phyloP scores from a whole-genome alignment of 2,888 invertebrate species.

The Coleophora flavipennella region DNA sequence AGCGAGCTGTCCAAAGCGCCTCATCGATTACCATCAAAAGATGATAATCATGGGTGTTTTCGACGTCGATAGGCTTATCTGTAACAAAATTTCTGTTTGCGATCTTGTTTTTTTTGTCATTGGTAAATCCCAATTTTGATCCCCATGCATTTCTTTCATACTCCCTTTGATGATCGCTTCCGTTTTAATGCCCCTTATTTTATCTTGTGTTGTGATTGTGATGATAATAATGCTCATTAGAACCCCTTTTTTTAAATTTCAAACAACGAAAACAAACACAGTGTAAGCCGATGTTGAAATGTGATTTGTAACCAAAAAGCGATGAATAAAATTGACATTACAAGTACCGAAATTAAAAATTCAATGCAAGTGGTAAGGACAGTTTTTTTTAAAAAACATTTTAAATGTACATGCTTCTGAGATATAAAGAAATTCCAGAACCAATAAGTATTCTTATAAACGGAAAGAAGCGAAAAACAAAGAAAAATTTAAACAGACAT shows the following conservation, averaged over 20 bases:
- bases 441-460: constrained; percentile 24
- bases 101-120: constrained; percentile 38
- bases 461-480: constrained; percentile 8
- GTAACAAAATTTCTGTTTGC: constrained; percentile 70
- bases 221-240: constrained; percentile 13
- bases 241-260: constrained; percentile 22
- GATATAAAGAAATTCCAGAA: constrained; percentile 34
- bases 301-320: constrained; percentile 17
- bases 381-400: constrained; percentile 25
- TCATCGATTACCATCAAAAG: constrained; percentile 69
- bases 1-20: constrained; percentile 67
- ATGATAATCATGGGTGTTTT: constrained; percentile 73
- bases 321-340: constrained; percentile 35
- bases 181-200: constrained; percentile 24
- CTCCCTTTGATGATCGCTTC: constrained; percentile 31
- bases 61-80: constrained; percentile 72
- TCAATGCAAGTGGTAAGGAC: constrained; percentile 33
- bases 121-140: constrained; percentile 33
- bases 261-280: constrained; percentile 38
- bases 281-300: constrained; percentile 4
- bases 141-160: constrained; percentile 51
- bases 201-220: constrained; percentile 5
- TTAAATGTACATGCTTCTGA: constrained; percentile 39
- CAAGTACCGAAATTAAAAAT: constrained; percentile 16
- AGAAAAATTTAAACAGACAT: constrained; percentile 5